phyloP scores from a whole-genome alignment of 2,888 invertebrate genomes.

The Lamellibrachia satsuma region DNA sequence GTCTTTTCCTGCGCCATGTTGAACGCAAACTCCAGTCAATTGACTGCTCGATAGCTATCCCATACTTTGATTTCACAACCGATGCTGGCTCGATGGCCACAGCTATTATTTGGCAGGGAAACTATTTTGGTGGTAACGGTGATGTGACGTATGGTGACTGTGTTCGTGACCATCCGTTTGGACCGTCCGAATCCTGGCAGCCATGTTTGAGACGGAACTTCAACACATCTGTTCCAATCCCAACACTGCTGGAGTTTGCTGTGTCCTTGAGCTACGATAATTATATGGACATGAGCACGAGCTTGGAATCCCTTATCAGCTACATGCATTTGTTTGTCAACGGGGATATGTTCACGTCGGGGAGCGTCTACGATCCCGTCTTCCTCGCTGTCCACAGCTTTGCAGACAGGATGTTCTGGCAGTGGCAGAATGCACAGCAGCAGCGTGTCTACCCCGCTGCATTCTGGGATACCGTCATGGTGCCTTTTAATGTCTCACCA shows the following conservation, averaged over 20 bases:
- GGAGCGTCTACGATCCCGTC: constrained; percentile 55
- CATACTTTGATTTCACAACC: constrained; percentile 62
- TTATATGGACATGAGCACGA: constrained; percentile 54
- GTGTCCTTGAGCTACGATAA: constrained; percentile 53
- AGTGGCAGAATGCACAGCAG: constrained; percentile 52
- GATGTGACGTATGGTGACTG: constrained; percentile 46
- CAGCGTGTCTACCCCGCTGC: constrained; percentile 54
- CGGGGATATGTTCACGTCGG: constrained; percentile 56
- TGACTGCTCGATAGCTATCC: constrained; percentile 58
- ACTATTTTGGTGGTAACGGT: constrained; percentile 59
- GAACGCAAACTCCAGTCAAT: constrained; percentile 59
- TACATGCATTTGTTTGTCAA: constrained; percentile 56
- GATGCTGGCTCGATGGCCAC: constrained; percentile 55
- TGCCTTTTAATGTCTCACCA: constrained; percentile 56
- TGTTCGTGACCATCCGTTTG: constrained; percentile 60
- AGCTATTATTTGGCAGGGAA: constrained; percentile 61
- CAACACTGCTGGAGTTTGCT: constrained; percentile 52
- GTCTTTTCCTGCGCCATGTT: constrained; percentile 54
- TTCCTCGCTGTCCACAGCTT: constrained; percentile 56
- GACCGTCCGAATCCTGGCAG: constrained; percentile 52
- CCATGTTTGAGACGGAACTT: constrained; percentile 59
- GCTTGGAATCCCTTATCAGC: constrained; percentile 52
- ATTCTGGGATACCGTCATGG: constrained; percentile 55
- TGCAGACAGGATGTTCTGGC: constrained; percentile 57
- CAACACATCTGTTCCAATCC: constrained; percentile 52